Evolutionary conservation across 1,140 invertebrate genomes (phyloP).

Genomic region (Asobara japonica): DNA sequence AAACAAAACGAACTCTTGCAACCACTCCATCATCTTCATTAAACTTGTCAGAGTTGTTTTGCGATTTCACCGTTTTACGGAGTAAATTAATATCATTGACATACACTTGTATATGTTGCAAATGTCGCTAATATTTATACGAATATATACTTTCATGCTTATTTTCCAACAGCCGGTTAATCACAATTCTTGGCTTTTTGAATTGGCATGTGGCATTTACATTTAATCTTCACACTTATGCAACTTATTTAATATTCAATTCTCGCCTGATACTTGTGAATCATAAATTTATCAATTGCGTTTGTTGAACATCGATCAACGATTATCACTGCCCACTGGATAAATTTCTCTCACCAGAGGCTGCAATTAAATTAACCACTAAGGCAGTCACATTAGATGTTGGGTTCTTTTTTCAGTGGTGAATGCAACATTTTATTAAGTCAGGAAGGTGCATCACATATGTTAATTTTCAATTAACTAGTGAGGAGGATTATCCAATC

Average conservation of each 20-base stretch:
- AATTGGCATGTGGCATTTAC: not conserved
- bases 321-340: not conserved
- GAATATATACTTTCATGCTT: not conserved
- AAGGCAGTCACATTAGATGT: too few relatives aligned
- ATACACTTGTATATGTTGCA: not conserved
- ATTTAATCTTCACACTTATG: not conserved
- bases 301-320: not conserved
- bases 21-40: constrained; percentile 4
- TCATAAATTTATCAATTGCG: not conserved
- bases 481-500: not conserved
- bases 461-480: constrained; percentile 31
- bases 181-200: not conserved
- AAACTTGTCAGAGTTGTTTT: not conserved
- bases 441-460: constrained; percentile 14
- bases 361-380: not conserved
- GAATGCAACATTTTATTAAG: constrained; percentile 4
- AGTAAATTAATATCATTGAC: constrained; percentile 5
- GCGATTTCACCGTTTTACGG: not conserved
- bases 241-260: not conserved
- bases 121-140: not conserved
- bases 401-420: too few relatives aligned
- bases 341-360: not conserved
- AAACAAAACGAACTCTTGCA: not conserved
- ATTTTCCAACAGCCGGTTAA: too few relatives aligned
- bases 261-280: not conserved